A percentile compares a stretch with the other conserved stretches of the same genome.
These are phyloP conservation scores for Lacanobia oleracea DNA, from an alignment of 2,888 invertebrate genomes.

Conservation along the genomic window DNA sequence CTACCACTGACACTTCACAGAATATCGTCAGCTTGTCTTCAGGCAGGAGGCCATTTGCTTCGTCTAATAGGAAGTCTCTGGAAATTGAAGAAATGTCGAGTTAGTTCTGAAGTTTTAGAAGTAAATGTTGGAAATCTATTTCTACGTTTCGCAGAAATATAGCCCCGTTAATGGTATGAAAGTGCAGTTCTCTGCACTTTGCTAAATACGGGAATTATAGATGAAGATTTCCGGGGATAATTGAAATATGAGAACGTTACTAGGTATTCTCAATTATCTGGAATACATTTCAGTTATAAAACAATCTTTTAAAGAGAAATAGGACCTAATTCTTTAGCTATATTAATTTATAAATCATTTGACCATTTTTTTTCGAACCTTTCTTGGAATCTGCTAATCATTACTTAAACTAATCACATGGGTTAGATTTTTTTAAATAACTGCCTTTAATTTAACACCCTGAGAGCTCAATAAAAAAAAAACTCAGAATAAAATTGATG, in stretches of 20 bases:
- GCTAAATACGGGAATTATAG: background rate
- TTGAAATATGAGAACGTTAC: background rate
- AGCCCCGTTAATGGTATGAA: too few relatives aligned
- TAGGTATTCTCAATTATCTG: background rate
- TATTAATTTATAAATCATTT: too few relatives aligned
- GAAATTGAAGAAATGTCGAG: constrained; percentile 65
- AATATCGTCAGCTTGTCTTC: constrained; percentile 99
- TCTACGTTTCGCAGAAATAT: background rate
- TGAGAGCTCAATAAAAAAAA: background rate
- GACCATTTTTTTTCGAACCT: too few relatives aligned
- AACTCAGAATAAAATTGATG: constrained; percentile 32
- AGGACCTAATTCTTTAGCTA: background rate
- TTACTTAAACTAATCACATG: too few relatives aligned
- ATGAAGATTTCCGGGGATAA: background rate
- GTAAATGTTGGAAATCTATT: background rate
- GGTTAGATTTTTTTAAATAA: too few relatives aligned
- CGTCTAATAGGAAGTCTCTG: constrained; percentile 99
- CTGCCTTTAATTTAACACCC: background rate
- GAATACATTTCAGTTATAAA: background rate
- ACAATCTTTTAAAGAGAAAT: background rate
- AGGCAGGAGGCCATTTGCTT: constrained; percentile 99
- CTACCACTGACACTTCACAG: constrained; percentile 99
- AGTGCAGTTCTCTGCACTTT: too few relatives aligned
- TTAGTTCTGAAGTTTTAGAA: constrained; percentile 13
- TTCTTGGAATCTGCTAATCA: too few relatives aligned